These are phyloP conservation scores for Rhipidura dahli DNA, from an alignment of 2,113 vertebrate species.

Conservation along the genomic window DNA sequence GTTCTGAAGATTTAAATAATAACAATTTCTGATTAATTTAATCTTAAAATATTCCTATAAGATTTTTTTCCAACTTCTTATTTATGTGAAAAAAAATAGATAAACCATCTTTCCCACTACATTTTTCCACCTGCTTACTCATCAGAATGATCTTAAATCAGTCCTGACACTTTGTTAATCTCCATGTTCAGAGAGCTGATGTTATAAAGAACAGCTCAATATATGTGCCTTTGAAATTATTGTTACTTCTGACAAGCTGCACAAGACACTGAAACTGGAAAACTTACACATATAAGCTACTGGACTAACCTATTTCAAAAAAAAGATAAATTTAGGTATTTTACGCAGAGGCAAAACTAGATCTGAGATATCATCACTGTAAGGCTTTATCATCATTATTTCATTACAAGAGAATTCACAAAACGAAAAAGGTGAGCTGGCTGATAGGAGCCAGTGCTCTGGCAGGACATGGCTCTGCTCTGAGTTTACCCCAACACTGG, in stretches of 20 bases:
- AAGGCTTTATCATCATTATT: neutral
- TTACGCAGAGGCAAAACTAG: neutral
- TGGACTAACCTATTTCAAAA: neutral
- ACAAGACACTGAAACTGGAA: neutral
- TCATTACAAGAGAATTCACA: neutral
- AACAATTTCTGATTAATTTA: neutral
- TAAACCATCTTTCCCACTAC: neutral
- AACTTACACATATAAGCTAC: neutral
- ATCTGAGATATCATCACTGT: neutral
- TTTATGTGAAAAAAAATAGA: neutral
- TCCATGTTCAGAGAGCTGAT: neutral
- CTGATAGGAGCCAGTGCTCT: fast-evolving
- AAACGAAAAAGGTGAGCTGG: neutral
- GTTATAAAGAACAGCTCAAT: neutral
- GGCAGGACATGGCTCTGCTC: neutral
- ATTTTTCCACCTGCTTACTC: neutral
- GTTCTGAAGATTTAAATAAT: neutral
- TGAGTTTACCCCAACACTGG: neutral
- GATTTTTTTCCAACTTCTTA: neutral
- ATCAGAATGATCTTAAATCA: neutral
- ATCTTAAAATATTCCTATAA: neutral
- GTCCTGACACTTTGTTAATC: neutral
- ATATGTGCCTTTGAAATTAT: neutral
- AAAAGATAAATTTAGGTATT: neutral
- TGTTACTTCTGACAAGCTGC: neutral